Base-by-base conservation (phyloP, 1,140 invertebrate species). In the Zaprionus tsacasi region DNA sequence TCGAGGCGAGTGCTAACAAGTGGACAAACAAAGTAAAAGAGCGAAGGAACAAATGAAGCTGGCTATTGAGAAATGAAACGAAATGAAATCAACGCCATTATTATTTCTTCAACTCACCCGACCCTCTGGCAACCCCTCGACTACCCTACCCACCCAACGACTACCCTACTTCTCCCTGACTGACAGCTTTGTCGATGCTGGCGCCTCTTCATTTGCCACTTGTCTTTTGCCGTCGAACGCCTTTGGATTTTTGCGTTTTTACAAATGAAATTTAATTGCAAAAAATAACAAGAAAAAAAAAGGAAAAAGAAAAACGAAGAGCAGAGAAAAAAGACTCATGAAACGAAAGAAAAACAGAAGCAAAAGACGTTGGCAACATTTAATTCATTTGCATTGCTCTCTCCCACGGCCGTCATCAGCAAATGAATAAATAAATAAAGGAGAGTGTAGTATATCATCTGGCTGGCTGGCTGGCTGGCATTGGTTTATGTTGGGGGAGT, bases 41-140 rank as follows among this genome's bases (percentile, higher is more conserved):
- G 35, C 21, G 52, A 30, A 68, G 61, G 48, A 45, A 68, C 60
- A 65, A 73, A 74, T 69, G 70, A 73, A 61, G 70, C 30, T 69
- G 36, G 72, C 54, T 43, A 78, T 79, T 70, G 80, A 72, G 77
- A 70, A 78, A 78, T 63, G 75, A 79, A 87, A 82, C 82, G 77
- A 82, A 87, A 79, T 87, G 77, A 82, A 87, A 88, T 87, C 83
- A 87, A 88, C 79, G 82, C 82, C 79, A 76, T 82, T 88, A 82
- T 87, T 88, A 87, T 80, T 88, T 87, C 56, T 78, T 66, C 21
- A 48, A 30, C 40, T 33, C 52, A 21, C 50, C 64, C 38, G 21
- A 21, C 21, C 21, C 35, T 55, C 56, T 33, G 15, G 27, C 6
- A 13, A 43, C 40, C 43, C 38, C 21, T 55, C 63, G 21, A 25